phyloP scores from a whole-genome alignment of 2,888 invertebrate genomes.

The Schizaphis graminum region DNA sequence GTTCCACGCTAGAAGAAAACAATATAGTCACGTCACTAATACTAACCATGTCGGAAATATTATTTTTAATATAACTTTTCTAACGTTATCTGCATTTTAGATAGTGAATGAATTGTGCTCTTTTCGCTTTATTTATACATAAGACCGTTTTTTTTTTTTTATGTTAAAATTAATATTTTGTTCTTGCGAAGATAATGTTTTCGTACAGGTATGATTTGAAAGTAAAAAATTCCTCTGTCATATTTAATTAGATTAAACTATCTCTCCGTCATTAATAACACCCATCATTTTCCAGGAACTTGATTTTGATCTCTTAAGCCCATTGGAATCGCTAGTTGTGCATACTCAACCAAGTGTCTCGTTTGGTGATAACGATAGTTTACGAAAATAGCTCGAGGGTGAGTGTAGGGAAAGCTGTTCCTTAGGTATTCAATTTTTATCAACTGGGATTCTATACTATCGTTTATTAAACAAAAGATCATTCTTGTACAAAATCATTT shows the following conservation, averaged over 20 bases:
- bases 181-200: not conserved
- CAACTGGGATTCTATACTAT: not conserved
- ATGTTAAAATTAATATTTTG: not conserved
- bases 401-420: not conserved
- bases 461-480: not conserved
- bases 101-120: not conserved
- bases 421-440: conserved; percentile 21
- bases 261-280: not conserved
- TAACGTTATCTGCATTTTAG: not conserved
- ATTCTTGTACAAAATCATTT: not conserved
- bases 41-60: not conserved
- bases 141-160: not conserved
- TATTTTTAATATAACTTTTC: not conserved
- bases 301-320: conserved; percentile 5
- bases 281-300: not conserved
- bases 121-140: not conserved
- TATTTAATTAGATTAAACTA: conserved; percentile 16
- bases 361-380: conserved; percentile 25
- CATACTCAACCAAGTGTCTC: not conserved
- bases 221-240: not conserved
- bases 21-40: no score
- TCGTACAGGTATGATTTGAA: not conserved
- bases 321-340: not conserved
- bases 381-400: not conserved
- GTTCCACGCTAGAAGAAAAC: no score